phyloP scores from a whole-genome alignment of 2,888 invertebrate genomes.

The Brachycybe producta region DNA sequence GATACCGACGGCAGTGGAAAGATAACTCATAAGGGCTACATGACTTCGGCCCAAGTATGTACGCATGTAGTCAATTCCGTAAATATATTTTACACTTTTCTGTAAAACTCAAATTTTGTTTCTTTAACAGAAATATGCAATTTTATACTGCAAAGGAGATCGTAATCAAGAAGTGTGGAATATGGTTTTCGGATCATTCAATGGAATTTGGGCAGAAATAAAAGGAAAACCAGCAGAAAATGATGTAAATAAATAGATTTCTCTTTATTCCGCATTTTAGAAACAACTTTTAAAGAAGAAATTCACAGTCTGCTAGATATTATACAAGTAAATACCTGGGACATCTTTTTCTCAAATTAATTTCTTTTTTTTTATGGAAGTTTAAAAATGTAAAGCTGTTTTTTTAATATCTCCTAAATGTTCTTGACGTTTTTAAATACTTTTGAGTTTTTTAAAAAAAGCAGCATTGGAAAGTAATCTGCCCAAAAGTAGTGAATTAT shows the following conservation, averaged over 20 bases:
- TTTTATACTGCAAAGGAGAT: constrained; percentile 19
- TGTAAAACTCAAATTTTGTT: background rate
- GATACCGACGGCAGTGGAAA: constrained; percentile 14
- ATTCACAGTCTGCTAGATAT: too few species aligned
- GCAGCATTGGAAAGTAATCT: too few species aligned
- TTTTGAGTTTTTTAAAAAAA: too few species aligned
- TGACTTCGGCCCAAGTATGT: constrained; percentile 13
- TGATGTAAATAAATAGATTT: constrained; percentile 6
- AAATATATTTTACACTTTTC: too few species aligned
- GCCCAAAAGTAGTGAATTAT: too few species aligned
- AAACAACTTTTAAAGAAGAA: too few species aligned
- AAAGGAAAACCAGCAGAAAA: constrained; percentile 6
- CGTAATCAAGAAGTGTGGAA: constrained; percentile 15
- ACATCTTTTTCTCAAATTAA: background rate
- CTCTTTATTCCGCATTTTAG: too few species aligned
- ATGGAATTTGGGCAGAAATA: constrained; percentile 14
- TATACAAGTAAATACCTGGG: too few species aligned
- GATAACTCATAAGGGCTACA: constrained; percentile 15
- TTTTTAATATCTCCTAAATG: background rate
- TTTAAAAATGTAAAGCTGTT: background rate
- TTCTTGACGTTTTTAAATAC: too few species aligned
- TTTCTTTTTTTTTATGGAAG: background rate
- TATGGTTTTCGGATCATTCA: constrained; percentile 18
- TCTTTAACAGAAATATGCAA: constrained; percentile 15
- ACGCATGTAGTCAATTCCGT: background rate